A percentile compares a stretch with the other conserved stretches of the same genome.
phyloP scores from a whole-genome alignment of 2,797 vertebrate species.

The Petrocephalus schoutedeni region DNA sequence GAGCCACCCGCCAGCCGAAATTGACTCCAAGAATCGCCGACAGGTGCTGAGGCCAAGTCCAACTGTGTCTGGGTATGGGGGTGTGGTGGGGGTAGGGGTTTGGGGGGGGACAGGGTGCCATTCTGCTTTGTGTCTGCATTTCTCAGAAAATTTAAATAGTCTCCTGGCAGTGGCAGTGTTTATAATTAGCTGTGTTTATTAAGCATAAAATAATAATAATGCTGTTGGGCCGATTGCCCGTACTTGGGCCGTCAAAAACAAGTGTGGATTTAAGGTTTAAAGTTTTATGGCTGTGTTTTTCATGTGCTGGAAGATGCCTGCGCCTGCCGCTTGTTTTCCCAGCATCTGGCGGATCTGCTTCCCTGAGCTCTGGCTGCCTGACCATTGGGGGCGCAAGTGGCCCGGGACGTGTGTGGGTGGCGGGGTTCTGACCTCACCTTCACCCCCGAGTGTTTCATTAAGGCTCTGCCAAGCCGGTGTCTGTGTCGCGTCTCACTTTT shows the following conservation, averaged over 20 bases:
- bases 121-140: constrained; percentile 51
- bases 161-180: not conserved
- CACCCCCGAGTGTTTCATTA: constrained; percentile 75
- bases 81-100: not conserved
- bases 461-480: constrained; percentile 68
- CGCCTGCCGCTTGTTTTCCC: not conserved
- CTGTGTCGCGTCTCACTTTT: constrained; percentile 65
- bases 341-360: not conserved
- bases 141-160: constrained; percentile 31
- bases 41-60: constrained; percentile 59
- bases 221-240: not conserved
- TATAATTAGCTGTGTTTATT: not conserved
- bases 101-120: constrained; percentile 43
- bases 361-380: not conserved
- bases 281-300: not conserved
- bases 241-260: not conserved
- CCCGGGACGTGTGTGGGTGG: constrained; percentile 15
- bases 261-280: not conserved
- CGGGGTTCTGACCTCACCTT: constrained; percentile 64
- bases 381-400: not conserved
- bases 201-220: not conserved
- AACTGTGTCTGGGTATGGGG: constrained; percentile 58
- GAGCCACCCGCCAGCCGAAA: constrained; percentile 51
- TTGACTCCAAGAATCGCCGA: constrained; percentile 63
- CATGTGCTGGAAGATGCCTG: not conserved